Conservation (phyloP, 2,113 vertebrate genomes). For the Scomber japonicus region DNA sequence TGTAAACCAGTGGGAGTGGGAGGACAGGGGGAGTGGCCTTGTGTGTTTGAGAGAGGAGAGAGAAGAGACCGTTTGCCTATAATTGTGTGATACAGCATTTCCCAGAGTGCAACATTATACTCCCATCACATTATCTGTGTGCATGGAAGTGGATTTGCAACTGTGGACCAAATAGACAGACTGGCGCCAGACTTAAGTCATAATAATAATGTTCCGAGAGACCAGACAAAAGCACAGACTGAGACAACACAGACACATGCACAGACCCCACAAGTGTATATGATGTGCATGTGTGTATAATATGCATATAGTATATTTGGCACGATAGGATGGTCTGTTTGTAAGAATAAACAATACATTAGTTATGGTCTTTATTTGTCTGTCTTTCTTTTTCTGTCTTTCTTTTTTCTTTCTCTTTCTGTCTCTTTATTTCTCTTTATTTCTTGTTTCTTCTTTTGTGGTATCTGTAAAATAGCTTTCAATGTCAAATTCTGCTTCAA, state of each 20-base stretch:
- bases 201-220: constrained; percentile 75
- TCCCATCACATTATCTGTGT: constrained; percentile 74
- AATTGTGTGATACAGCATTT: constrained; percentile 80
- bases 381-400: not conserved
- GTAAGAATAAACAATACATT: not conserved
- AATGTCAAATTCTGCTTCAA: not conserved
- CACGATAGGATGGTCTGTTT: constrained; percentile 14
- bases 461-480: not conserved
- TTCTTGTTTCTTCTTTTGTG: not conserved
- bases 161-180: constrained; percentile 75
- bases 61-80: constrained; percentile 39
- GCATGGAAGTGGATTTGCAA: constrained; percentile 38
- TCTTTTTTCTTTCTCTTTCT: too few species aligned
- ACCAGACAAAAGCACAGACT: constrained; percentile 53
- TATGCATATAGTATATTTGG: not conserved
- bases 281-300: not conserved
- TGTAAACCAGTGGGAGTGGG: constrained; percentile 51
- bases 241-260: constrained; percentile 56
- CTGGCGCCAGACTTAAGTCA: constrained; percentile 87
- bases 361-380: not conserved
- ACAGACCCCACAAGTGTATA: constrained; percentile 26
- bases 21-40: constrained; percentile 33
- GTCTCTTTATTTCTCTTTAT: too few species aligned
- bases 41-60: constrained; percentile 41
- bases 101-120: constrained; percentile 79